Evolutionary conservation across 2,113 vertebrate genomes (phyloP), one percentile per base, ranked within the genome.

Genomic region (Cyanoderma ruficeps): DNA sequence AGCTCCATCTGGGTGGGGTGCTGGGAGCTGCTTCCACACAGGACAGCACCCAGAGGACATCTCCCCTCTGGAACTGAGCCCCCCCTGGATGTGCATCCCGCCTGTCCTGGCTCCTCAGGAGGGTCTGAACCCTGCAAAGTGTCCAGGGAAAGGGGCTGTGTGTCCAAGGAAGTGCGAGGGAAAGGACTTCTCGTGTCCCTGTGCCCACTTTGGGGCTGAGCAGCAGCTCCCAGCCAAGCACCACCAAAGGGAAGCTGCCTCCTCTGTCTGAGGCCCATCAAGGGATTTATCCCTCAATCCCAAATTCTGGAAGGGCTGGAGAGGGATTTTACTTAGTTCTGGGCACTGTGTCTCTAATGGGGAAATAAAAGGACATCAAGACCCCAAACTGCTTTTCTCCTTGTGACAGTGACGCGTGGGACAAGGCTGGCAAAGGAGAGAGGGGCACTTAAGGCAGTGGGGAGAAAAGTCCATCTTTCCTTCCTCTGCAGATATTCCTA

Each of bases 31-130:
- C 71, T 20, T 17, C 52, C 3, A 7, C 57, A 22, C 19, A 81
- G 0, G 2, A 2, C 52, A 50, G 56, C 0, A 3, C 15, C 49
- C 53, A 3, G 18, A 0, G 0, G 39, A 76, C 61, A 68, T 16
- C 63, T 60, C 49, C 49, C 6, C 31, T 15, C 46, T 2, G 14
- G 30, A 44, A 49, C 46, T 21, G 74, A 81, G 69, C 41, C 15
- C 63, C 71, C 13, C 63, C 71, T 10, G 10, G 46, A 30, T 52
- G 69, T 3, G 9, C 7, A 60, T 3, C 59, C 44, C 4, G 1
- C 18, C 50, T 13, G 8, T 7, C 39, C 65, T 10, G 25, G 61
- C 53, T 83, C 80, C 80, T 79, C 70, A 25, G 1, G 5, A 27
- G 47, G 21, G 27, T 20, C 39, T 7, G 15, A 90, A 60, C 70